Evolutionary conservation across 1,140 invertebrate genomes (phyloP).

Genomic region (Chironomus tepperi): DNA sequence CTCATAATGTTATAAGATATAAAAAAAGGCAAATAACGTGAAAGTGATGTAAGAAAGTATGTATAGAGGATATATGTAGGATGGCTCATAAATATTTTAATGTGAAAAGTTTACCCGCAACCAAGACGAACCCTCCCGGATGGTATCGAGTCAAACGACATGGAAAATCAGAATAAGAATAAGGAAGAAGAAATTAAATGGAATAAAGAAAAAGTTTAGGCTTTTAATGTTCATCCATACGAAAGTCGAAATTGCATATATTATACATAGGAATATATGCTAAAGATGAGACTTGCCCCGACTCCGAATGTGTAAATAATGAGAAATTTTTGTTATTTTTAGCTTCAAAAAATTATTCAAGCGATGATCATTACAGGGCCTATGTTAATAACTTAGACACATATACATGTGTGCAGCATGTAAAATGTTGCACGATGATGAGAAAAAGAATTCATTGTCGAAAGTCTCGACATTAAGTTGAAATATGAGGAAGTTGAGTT

Average conservation of each 20-base stretch:
- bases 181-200: no score
- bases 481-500: no score
- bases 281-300: no score
- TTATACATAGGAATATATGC: not conserved
- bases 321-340: no score
- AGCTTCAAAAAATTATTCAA: no score
- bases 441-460: slow-evolving; percentile 12
- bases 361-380: no score
- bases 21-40: no score
- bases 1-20: no score
- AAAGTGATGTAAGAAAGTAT: not conserved
- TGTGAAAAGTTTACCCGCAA: slow-evolving; percentile 7
- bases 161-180: not conserved
- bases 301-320: no score
- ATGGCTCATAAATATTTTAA: not conserved
- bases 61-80: not conserved
- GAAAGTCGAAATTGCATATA: not conserved
- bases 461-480: not conserved
- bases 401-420: no score
- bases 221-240: not conserved
- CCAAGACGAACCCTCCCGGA: not conserved
- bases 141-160: not conserved
- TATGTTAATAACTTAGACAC: no score
- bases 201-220: not conserved
- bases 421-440: not conserved